Evolutionary conservation across 2,113 vertebrate species (phyloP).

Genomic region (Cercopithecus mona): DNA sequence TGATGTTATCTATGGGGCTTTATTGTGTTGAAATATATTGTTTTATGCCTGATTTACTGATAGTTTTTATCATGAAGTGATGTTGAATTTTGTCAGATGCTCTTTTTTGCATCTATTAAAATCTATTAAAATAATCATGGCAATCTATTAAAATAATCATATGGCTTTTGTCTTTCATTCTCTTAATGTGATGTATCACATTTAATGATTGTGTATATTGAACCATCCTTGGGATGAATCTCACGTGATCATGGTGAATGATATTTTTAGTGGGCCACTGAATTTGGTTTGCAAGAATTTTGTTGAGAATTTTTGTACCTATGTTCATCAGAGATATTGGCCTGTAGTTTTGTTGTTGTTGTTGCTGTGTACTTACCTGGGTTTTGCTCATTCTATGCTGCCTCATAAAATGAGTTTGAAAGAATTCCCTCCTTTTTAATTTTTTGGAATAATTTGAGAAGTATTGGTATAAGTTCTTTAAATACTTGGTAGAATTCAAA

Average conservation of each 20-base stretch:
- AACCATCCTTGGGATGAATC: not conserved
- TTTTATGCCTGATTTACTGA: not conserved
- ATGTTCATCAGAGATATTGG: not conserved
- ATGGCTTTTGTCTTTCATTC: not conserved
- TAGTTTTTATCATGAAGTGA: not conserved
- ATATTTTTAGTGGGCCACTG: not conserved
- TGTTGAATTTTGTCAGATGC: not conserved
- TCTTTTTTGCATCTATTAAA: not conserved
- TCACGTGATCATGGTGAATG: not conserved
- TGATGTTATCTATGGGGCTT: no score
- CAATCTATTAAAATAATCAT: not conserved
- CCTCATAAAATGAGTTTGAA: not conserved
- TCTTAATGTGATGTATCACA: not conserved
- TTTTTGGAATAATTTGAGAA: not conserved
- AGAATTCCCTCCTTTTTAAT: not conserved
- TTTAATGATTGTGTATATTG: not conserved
- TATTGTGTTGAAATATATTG: no score
- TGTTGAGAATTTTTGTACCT: not conserved
- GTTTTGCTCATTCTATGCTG: not conserved
- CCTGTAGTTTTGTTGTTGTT: not conserved
- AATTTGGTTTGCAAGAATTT: not conserved
- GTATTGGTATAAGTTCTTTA: not conserved
- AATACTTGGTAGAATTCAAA: not conserved
- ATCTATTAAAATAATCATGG: not conserved
- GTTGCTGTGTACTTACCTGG: not conserved